A percentile compares a stretch with the other conserved stretches of the same genome.
Evolutionary conservation across 2,113 vertebrate species (phyloP).

Genomic region (Lagenorhynchus albirostris): DNA sequence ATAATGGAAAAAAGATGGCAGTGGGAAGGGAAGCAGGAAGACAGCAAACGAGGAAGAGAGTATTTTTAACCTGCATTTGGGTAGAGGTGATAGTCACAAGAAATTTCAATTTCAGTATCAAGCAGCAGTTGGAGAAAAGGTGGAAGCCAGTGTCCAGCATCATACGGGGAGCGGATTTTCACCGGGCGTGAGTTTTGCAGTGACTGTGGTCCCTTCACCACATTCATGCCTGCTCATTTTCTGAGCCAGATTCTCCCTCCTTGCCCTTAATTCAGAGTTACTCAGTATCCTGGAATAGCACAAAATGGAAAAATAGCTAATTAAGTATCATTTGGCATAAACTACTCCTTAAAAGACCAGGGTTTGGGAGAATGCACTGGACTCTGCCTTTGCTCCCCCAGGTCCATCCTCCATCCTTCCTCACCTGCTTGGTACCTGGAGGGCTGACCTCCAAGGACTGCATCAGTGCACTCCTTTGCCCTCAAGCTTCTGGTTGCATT

Average conservation of each 20-base stretch:
- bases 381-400: background rate
- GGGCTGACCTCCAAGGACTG: background rate
- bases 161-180: rapidly evolving
- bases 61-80: background rate
- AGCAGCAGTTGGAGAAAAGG: background rate
- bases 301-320: background rate
- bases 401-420: rapidly evolving
- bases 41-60: background rate
- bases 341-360: too few relatives aligned
- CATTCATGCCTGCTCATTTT: background rate
- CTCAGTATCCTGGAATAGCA: background rate
- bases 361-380: background rate
- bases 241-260: background rate
- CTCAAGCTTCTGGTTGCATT: background rate
- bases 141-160: rapidly evolving
- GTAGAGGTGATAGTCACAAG: background rate
- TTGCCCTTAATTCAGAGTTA: background rate
- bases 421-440: background rate
- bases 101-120: background rate
- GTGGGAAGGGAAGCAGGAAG: rapidly evolving
- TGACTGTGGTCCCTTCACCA: background rate
- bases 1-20: background rate
- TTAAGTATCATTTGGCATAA: background rate
- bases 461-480: rapidly evolving
- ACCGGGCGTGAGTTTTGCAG: rapidly evolving